Conservation (phyloP, 1,140 invertebrate species). For the Saccostrea glomerata region DNA sequence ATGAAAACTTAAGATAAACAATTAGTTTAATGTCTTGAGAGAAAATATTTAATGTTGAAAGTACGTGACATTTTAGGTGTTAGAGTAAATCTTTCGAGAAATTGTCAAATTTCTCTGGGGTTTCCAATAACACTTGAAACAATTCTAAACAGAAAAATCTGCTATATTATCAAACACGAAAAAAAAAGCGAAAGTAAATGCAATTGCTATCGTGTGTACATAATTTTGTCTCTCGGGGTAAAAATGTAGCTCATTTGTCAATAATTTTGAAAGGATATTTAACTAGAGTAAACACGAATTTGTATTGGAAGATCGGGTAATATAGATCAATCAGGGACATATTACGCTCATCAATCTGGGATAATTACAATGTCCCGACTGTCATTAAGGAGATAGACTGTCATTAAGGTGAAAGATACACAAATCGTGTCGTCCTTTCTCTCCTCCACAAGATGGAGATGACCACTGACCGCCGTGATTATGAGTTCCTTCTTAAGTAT, state of each 20-base stretch:
- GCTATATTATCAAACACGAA: not conserved
- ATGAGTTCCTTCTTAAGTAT: not conserved
- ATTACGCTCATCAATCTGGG: not conserved
- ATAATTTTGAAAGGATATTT: constrained; percentile 32
- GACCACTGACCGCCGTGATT: not conserved
- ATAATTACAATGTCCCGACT: not conserved
- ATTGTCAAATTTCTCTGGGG: not conserved
- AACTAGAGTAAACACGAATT: not conserved
- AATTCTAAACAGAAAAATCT: not conserved
- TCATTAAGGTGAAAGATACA: not conserved
- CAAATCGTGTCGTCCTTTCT: not conserved
- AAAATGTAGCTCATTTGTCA: constrained; percentile 12
- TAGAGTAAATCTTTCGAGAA: not conserved
- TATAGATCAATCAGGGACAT: not conserved
- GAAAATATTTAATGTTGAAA: not conserved
- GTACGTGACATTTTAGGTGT: not conserved
- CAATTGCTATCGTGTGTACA: not conserved
- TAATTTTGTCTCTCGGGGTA: not conserved
- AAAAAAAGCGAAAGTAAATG: constrained; percentile 26
- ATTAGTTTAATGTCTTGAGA: not conserved
- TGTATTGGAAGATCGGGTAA: not conserved
- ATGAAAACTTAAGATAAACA: not conserved
- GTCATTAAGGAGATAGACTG: not conserved
- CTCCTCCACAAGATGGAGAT: not conserved
- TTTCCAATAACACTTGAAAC: not conserved